Evolutionary conservation across 1,140 invertebrate genomes (phyloP), one percentile per base, ranked within the genome.

Genomic region (Antheraea mylitta): DNA sequence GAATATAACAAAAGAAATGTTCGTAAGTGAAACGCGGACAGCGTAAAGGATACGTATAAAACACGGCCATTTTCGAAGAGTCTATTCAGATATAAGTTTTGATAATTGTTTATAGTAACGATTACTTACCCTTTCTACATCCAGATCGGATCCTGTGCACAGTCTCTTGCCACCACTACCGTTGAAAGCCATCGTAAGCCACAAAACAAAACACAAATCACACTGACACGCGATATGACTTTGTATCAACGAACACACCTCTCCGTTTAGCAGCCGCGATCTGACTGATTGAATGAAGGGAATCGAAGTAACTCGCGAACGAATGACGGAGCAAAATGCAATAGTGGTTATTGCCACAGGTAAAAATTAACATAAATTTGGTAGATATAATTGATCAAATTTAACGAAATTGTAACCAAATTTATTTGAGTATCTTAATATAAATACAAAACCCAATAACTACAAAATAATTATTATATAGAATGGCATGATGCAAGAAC

Each of bases 161-260:
- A 92, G 85, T 91, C 90, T 91, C 78, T 92, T 92, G 81, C 87
- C 89, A 90, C 89, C 82, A 91, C 87, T 90, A 80, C 91, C 91
- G 89, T 92, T 92, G 86, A 91, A 92, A 90, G 91, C 90, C 91
- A 92, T 92, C 80, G 80, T 92, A 85, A 77, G 91, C 83, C 82
- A 90, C 85, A 86, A 89, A 87, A 90, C 85, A 89, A 86, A 91
- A 89, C 86, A 90, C 87, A 89, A 90, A 91, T 86, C 89, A 90
- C 91, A 90, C 85, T 83, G 83, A 83, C 89, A 90, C 88, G 84
- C 85, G 86, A 80, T 90, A 77, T 71, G 67, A 58, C 68, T 75
- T 79, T 80, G 76, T 77, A 83, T n/a, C 45, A 75, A 75, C 75
- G 70, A 83, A 69, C 77, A 84, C 72, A 83, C 85, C 83, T 77